Evolutionary conservation across 2,888 invertebrate genomes (phyloP), one percentile per base, ranked within the genome.

Genomic region (Spilarctia lutea): DNA sequence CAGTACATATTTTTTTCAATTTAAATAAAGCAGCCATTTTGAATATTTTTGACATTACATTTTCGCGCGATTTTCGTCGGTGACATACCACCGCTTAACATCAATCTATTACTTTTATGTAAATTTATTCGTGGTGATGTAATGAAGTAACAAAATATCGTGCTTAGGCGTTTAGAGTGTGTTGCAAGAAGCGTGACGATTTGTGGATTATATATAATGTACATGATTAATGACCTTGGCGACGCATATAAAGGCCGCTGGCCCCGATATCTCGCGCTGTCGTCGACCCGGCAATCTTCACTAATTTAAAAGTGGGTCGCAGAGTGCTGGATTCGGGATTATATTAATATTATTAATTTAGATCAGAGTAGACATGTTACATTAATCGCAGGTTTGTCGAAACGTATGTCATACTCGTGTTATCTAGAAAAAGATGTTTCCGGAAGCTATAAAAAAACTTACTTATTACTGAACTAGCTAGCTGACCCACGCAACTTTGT

Each of bases 21-120:
- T 56, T 13, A 0, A 60, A 27, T n/a, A 56, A 56, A 56, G 8
- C 60, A 1, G 27, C 60, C 60, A 60, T 60, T 30, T 63, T 18
- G 63, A 16, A 63, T 63, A 18, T 30, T 30, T 7, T 45, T 66
- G 30, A 65, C 45, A 68, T 63, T 48, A 45, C 18, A 66, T 66
- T 35, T 71, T 66, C 6, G 66, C 72, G 74, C 71, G 67, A 72
- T 72, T 68, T 73, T 75, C 24, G 67, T 13, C 60, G 63, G 65
- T 83, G 82, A 82, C 82, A 74, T 81, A 68, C 73, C 13, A 16
- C 20, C 16, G 4, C 24, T 65, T 81, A 81, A 72, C 76, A 82
- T 78, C 76, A 79, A 76, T 71, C 73, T 74, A 75, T 66, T 75
- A 42, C 24, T 65, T 69, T 42, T 48, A 66, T 52, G 71, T 75